These are phyloP conservation scores for Limnothrissa miodon DNA, from an alignment of 2,113 vertebrate species.

Conservation along the genomic window DNA sequence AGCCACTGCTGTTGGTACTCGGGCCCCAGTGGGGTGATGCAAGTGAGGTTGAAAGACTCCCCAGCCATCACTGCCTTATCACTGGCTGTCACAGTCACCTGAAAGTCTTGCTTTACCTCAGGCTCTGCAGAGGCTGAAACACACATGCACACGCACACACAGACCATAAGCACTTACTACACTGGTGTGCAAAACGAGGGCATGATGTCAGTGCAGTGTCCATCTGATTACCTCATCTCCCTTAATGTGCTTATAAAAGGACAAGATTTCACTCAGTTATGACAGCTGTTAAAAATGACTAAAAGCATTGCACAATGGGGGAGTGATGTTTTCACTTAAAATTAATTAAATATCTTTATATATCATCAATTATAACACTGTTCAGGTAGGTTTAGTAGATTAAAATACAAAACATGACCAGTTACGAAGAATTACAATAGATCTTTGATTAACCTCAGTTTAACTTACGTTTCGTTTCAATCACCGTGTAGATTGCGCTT, in stretches of 20 bases:
- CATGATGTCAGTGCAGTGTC: background rate
- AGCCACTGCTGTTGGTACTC: constrained; percentile 85
- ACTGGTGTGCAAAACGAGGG: background rate
- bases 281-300: constrained; percentile 32
- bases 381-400: background rate
- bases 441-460: background rate
- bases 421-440: background rate
- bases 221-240: constrained; percentile 46
- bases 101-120: constrained; percentile 65
- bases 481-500: constrained; percentile 78
- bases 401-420: background rate
- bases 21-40: constrained; percentile 75
- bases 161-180: background rate
- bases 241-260: constrained; percentile 49
- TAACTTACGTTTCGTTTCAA: constrained; percentile 69
- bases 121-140: constrained; percentile 46
- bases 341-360: too few relatives aligned
- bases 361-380: too few relatives aligned
- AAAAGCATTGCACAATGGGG: background rate
- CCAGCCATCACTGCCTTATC: constrained; percentile 81
- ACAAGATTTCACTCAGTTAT: constrained; percentile 34
- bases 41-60: constrained; percentile 81
- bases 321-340: background rate
- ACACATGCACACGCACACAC: constrained; percentile 37
- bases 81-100: constrained; percentile 78